These are phyloP conservation scores for Menidia beryllina DNA, from an alignment of 2,113 vertebrate species.

Conservation along the genomic window DNA sequence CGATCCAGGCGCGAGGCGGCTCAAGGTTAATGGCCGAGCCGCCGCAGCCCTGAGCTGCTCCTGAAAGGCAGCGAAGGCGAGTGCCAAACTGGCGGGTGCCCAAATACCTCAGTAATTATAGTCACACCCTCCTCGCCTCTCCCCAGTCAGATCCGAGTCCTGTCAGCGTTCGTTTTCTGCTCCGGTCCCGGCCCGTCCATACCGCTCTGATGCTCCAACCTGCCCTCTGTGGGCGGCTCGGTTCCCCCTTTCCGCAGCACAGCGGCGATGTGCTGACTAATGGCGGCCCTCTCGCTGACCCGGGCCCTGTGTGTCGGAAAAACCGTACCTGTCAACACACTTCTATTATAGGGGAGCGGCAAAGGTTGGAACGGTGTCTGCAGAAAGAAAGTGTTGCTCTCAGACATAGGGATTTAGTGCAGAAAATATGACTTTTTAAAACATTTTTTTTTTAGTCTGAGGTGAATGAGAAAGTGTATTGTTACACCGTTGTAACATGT, in stretches of 20 bases:
- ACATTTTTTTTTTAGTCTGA: too few species aligned
- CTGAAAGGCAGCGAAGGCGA: conserved; percentile 55
- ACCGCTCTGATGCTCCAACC: conserved; percentile 51
- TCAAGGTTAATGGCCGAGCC: conserved; percentile 64
- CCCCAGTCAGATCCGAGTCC: conserved; percentile 63
- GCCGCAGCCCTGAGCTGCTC: conserved; percentile 54
- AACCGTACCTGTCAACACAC: conserved; percentile 39
- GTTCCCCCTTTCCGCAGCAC: conserved; percentile 57
- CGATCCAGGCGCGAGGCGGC: conserved; percentile 59
- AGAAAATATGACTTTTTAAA: background rate
- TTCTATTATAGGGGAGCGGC: conserved; percentile 26
- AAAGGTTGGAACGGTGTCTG: conserved; percentile 1
- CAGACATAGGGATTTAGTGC: background rate
- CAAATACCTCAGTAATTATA: conserved; percentile 78
- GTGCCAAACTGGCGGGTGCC: conserved; percentile 63
- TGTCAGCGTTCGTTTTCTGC: conserved; percentile 71
- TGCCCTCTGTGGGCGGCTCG: conserved; percentile 48
- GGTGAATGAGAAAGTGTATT: too few species aligned
- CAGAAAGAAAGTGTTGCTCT: conserved; percentile 4
- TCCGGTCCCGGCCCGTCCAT: conserved; percentile 48
- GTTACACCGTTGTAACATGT: too few species aligned
- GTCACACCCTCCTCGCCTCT: conserved; percentile 67
- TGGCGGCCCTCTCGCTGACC: conserved; percentile 52
- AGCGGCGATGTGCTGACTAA: conserved; percentile 71
- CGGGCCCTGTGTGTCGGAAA: conserved; percentile 21